Base-by-base conservation (phyloP, 2,797 vertebrate species). In the Catamblyrhynchus diadema region DNA sequence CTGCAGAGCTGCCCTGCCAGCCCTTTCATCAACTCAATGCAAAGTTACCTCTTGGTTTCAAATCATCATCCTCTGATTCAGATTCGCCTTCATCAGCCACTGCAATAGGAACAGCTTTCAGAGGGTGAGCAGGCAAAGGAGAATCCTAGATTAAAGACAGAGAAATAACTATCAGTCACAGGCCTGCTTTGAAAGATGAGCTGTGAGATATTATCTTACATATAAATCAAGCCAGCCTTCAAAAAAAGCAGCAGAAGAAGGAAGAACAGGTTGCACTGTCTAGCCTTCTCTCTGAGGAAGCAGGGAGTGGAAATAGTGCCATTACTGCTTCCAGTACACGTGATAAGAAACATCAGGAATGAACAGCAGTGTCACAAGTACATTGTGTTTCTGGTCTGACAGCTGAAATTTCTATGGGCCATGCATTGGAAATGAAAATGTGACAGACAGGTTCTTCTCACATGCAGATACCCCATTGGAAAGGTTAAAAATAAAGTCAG, bases 11-110 rank as follows among this genome's bases (percentile, higher is more conserved):
- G 44, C 73, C 39, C 64, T 90, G 74, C 28, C 19, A 72, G 81
- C 59, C 28, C 74, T 66, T 60, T 15, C 51, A 71, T 79, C 83
- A 33, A 1, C 25, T 25, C 2, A 3, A 8, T 28, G 69, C 72
- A 10, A 69, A 64, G 24, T 80, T 97, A 99, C 99, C 99, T 99
- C 99, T 98, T 51, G 99, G 99, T 97, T 99, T 99, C 47, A 99
- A 98, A 96, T 99, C 99, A 65, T 99, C 99, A 5, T 99, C 99
- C 66, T 99, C 99, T 1, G 99, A 99, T 94, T 99, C 99, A 0
- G 99, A 99, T 73, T 99, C 98, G 1, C 99, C 99, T 66, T 99
- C 99, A 35, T 99, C 99, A 6, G 99, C 99, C 95, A 99, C 99
- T 8, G 99, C 99, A 12, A 99, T 99, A 0, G 99, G 99, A 42